Percentiles rank a stretch among this genome's conserved stretches.
Evolutionary conservation across 2,113 vertebrate genomes (phyloP).

Genomic region (Erythrolamprus reginae): DNA sequence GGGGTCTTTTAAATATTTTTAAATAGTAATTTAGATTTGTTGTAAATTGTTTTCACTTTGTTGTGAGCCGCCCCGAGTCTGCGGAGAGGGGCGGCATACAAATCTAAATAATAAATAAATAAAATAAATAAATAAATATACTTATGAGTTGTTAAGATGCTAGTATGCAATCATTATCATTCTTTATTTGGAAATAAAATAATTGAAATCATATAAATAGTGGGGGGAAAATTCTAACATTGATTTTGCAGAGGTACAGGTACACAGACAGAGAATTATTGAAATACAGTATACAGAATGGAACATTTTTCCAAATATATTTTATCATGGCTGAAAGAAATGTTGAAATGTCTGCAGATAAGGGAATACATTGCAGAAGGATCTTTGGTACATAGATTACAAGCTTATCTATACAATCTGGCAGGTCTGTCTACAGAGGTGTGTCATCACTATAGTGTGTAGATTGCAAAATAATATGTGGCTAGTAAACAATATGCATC

Average conservation of each 20-base stretch:
- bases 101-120: no score
- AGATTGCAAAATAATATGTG: background rate
- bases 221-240: background rate
- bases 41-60: no score
- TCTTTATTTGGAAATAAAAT: background rate
- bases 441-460: background rate
- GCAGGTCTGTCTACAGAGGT: background rate
- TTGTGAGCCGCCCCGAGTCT: no score
- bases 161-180: background rate
- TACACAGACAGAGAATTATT: background rate
- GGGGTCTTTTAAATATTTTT: no score
- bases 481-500: background rate
- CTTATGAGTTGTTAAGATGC: background rate
- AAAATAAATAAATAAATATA: no score
- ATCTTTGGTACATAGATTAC: background rate
- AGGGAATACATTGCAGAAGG: background rate
- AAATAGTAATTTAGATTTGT: no score
- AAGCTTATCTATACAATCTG: background rate
- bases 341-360: background rate
- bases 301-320: background rate
- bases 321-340: background rate
- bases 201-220: background rate
- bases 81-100: no score
- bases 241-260: background rate
- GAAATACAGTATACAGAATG: background rate